Evolutionary conservation across 2,113 vertebrate genomes (phyloP).

Genomic region (Trachemys scripta): DNA sequence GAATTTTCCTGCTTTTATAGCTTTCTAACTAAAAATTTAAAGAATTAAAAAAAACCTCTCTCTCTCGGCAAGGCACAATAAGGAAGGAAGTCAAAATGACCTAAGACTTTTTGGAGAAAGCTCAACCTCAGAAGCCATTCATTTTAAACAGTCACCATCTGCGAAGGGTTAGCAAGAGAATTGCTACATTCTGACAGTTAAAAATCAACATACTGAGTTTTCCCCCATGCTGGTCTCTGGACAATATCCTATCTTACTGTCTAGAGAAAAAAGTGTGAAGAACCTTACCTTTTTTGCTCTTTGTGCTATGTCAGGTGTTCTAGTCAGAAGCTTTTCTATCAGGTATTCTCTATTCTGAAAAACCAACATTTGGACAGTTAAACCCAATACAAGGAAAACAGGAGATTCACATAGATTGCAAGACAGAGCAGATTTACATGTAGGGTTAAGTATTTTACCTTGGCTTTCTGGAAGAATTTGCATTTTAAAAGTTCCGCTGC

Average conservation of each 20-base stretch:
- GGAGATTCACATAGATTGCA: constrained; percentile 68
- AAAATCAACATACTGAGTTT: background rate
- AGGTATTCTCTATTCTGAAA: constrained; percentile 96
- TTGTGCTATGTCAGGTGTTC: constrained; percentile 94
- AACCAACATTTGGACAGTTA: constrained; percentile 72
- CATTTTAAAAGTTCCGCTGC: constrained; percentile 91
- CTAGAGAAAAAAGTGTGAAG: background rate
- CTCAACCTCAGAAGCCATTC: background rate
- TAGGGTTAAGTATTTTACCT: constrained; percentile 82
- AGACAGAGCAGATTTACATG: constrained; percentile 76
- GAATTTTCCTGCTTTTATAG: accelerated
- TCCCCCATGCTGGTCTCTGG: background rate
- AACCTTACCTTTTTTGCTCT: constrained; percentile 94
- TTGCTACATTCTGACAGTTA: background rate
- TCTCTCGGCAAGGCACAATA: background rate
- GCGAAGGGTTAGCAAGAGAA: background rate
- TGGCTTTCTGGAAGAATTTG: constrained; percentile 92
- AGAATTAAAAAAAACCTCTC: background rate
- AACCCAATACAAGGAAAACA: constrained; percentile 27
- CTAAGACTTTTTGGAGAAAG: background rate
- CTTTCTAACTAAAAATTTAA: background rate
- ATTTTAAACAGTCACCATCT: background rate
- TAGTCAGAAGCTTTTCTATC: constrained; percentile 94
- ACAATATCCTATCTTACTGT: background rate
- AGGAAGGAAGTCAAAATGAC: background rate